Evolutionary conservation across 2,113 vertebrate species (phyloP), one percentile per base, ranked within the genome.

Genomic region (Protobothrops flavoviridis): DNA sequence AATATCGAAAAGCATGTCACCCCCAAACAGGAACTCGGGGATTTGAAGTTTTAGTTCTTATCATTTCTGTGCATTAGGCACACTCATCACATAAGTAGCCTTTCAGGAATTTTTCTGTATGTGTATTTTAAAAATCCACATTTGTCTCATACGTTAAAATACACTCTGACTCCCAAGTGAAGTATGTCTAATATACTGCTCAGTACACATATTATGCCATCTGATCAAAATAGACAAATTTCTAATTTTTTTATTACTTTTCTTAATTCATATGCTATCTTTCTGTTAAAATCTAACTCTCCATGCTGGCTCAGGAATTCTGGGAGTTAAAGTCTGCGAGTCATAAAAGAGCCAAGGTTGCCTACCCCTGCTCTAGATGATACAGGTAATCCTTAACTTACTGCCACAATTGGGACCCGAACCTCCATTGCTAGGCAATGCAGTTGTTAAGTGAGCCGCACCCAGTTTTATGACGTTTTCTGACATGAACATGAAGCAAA

Each of bases 211-310:
- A 52, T 53, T 90, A n/a, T 69, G 29, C n/a, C 45, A 69, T 90
- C 45, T 64, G 59, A 33, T 90, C 39, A 26, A 64, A 24, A 64
- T 48, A 90, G 39, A 57, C 39, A 61, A 17, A 61, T 61, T 90
- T 90, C 9, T 24, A 64, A 20, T 90, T 57, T 89, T 57, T 48
- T 64, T 29, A 52, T 87, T 93, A 87, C 52, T 43, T 92, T 88
- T 39, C 85, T 93, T 56, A 4, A 87, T 94, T 95, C 94, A 93
- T 43, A 4, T 57, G 2, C 26, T 59, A 17, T 12, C 48, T 94
- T 59, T 33, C 91, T 88, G 92, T 90, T 81, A 81, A 81, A 81
- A 81, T 21, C 8, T 43, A 43, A 81, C 74, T 21, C 33, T 81
- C 45, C 45, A 45, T 5, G 45, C 45, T 48, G 45, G 5, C 45